Base-by-base conservation (phyloP, 2,113 vertebrate species). In the Nothocercus julius region DNA sequence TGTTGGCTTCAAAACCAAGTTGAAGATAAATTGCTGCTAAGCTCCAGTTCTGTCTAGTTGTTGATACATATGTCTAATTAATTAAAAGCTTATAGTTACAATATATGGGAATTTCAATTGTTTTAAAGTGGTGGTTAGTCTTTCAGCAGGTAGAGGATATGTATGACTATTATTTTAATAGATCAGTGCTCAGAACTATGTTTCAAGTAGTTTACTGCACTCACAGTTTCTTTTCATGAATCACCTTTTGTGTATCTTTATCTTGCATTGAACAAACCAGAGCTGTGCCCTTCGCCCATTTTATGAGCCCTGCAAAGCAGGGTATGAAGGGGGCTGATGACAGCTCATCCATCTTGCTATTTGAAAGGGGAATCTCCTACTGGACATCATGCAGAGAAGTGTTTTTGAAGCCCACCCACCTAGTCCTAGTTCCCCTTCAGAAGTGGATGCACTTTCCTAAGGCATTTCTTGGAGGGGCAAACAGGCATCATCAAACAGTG, bases 21-120 rank as follows among this genome's bases (percentile, higher is more conserved):
- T 89, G 85, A 89, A 95, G 95, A 96, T 95, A 92, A 90, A 87
- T 89, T 90, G 78, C 90, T 93, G 74, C 82, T 94, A 97, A 95
- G 93, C 93, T 92, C 74, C 34, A 66, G 27, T 86, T 94, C 70
- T 92, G 62, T 69, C 84, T 96, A 92, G 74, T 70, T 95, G 94
- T 96, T 97, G 95, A 95, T 96, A 91, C 63, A 59, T 34, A 93
- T 82, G 49, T 84, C 59, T 93, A 96, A 96, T 96, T 97, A 96
- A 96, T 96, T 96, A 96, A 93, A 93, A 96, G 95, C 92, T 96
- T 92, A 96, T 77, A 87, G n/a, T 89, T 47, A 93, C 86, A 96
- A 94, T 95, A 95, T 94, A 72, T 49, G 47, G 86, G 92, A 88
- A 94, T 96, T 96, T 90, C 84, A 86, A 45, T 92, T 94, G 90